These are phyloP conservation scores for Pemphigus obesinymphae DNA, from an alignment of 1,140 invertebrate species.

Conservation along the genomic window DNA sequence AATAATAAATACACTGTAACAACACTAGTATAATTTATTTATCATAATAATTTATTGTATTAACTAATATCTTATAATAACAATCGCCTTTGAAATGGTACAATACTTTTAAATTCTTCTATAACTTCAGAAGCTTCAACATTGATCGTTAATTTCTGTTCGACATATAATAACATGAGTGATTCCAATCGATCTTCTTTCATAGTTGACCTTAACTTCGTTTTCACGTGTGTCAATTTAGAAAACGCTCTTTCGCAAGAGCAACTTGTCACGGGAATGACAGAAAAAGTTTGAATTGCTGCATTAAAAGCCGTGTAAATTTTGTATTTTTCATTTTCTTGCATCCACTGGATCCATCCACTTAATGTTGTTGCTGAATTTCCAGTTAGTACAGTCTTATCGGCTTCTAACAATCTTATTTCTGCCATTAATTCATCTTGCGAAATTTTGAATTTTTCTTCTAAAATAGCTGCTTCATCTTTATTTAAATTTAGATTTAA, in stretches of 20 bases:
- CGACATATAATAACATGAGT: background rate
- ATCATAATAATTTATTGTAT: too few species aligned
- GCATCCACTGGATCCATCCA: background rate
- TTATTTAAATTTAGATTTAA: constrained; percentile 17
- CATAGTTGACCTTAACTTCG: constrained; percentile 1
- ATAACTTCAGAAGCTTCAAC: constrained; percentile 6
- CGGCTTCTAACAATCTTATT: background rate
- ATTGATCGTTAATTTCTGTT: background rate
- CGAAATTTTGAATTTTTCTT: background rate
- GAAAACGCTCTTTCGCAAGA: constrained; percentile 5
- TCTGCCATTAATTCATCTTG: background rate
- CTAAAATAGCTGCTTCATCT: background rate
- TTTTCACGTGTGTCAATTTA: too few species aligned
- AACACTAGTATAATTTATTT: too few species aligned
- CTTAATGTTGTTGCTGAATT: background rate
- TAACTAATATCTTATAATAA: too few species aligned
- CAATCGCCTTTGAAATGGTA: background rate
- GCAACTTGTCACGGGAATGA: background rate
- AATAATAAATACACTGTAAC: too few species aligned
- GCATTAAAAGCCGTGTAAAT: background rate
- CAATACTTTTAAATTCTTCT: constrained; percentile 4
- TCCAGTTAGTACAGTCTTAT: background rate
- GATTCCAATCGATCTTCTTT: constrained; percentile 2
- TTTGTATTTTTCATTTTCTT: constrained; percentile 10
- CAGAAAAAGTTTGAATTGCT: background rate